These are phyloP conservation scores for Gnathonemus echidnorhynchus DNA, from an alignment of 2,113 vertebrate species.

Conservation along the genomic window DNA sequence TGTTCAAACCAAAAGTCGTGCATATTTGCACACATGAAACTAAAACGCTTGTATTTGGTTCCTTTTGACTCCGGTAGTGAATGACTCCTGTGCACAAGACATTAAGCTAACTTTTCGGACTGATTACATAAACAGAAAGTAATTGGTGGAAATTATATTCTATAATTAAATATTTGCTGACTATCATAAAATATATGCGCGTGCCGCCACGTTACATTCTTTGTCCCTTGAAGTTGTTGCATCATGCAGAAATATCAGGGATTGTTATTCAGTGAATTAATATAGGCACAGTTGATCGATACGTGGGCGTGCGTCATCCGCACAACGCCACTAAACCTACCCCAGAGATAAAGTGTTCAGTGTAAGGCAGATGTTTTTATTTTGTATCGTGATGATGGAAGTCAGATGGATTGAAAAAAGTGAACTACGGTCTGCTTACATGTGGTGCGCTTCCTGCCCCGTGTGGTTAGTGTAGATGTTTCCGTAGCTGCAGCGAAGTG, in stretches of 20 bases:
- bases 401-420: neutral
- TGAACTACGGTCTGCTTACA: conserved; percentile 10
- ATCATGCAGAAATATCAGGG: neutral
- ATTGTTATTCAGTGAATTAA: neutral
- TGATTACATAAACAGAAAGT: neutral
- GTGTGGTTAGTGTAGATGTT: conserved; percentile 27
- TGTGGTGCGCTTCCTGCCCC: conserved; percentile 24
- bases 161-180: neutral
- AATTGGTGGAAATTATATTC: neutral
- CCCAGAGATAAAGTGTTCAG: neutral
- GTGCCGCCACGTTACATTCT: neutral
- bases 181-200: neutral
- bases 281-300: neutral
- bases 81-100: neutral
- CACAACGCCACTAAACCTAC: neutral
- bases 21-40: neutral
- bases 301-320: neutral
- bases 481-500: conserved; percentile 26
- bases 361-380: neutral
- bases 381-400: neutral
- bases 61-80: neutral
- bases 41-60: neutral
- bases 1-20: neutral
- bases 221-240: neutral
- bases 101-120: neutral